phyloP scores from a whole-genome alignment of 2,113 vertebrate species.

The Semicossyphus pulcher region DNA sequence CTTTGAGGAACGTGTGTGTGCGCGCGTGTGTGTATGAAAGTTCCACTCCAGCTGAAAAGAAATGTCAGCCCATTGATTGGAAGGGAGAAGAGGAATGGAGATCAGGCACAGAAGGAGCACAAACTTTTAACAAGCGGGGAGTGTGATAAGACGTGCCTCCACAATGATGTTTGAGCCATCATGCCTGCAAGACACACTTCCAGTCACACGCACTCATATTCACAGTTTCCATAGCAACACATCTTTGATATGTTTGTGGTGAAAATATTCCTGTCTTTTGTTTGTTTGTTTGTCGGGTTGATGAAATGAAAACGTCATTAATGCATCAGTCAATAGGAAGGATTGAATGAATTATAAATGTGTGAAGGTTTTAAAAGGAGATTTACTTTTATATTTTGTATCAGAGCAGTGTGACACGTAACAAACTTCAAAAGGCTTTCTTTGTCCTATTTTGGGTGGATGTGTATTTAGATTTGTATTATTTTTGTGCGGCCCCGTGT shows the following conservation, averaged over 20 bases:
- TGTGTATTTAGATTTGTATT: too few relatives aligned
- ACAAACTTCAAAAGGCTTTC: too few relatives aligned
- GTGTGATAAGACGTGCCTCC: conserved; percentile 70
- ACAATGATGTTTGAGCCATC: conserved; percentile 77
- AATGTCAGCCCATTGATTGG: conserved; percentile 52
- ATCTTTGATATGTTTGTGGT: conserved; percentile 83
- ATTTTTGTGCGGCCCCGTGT: too few relatives aligned
- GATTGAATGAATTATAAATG: conserved; percentile 13
- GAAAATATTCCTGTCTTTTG: conserved; percentile 69
- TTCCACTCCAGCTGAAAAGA: conserved; percentile 4
- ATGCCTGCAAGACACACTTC: conserved; percentile 84
- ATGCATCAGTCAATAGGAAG: conserved; percentile 20
- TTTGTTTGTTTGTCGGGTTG: conserved; percentile 47
- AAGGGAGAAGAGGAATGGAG: conserved; percentile 40
- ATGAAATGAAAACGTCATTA: conserved; percentile 35
- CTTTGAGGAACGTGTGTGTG: not conserved
- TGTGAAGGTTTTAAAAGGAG: not conserved
- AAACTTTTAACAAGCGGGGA: conserved; percentile 68
- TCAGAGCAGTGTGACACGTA: not conserved
- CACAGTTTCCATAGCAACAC: conserved; percentile 92
- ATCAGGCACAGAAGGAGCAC: conserved; percentile 51
- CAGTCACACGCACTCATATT: conserved; percentile 78
- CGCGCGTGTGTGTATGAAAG: conserved; percentile 10
- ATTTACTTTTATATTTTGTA: not conserved
- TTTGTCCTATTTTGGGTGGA: too few relatives aligned